Percentiles rank a stretch among this genome's conserved stretches.
These are phyloP conservation scores for Crambe crambe DNA, from an alignment of 37 sponge, comb jelly and placozoan genomes.

Conservation along the genomic window DNA sequence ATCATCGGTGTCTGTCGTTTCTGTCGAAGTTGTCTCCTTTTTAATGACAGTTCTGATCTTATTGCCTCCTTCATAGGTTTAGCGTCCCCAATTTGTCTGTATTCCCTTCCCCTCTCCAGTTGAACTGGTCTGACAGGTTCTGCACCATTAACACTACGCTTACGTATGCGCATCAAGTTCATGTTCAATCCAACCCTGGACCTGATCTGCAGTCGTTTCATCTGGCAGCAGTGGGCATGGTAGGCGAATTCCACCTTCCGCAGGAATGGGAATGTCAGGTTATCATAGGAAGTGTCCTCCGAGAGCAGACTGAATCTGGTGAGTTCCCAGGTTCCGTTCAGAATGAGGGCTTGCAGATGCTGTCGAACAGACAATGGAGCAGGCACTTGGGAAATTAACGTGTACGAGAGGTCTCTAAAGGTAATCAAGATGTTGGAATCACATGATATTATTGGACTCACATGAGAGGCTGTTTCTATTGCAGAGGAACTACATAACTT, in stretches of 20 bases:
- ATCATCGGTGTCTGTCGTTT: not conserved
- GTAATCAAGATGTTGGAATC: not conserved
- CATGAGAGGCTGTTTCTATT: not conserved
- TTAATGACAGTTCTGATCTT: too few species aligned
- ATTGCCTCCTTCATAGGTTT: too few species aligned
- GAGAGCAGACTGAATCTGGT: not conserved
- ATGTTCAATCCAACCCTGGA: too few species aligned
- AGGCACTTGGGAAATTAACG: slow-evolving; percentile 27
- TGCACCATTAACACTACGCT: not conserved
- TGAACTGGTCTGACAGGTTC: not conserved
- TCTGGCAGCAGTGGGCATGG: slow-evolving; percentile 58
- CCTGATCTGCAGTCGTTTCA: not conserved
- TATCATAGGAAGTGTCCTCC: not conserved
- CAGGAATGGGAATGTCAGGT: slow-evolving; percentile 43
- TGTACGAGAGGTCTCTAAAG: slow-evolving; percentile 36
- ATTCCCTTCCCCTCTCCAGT: not conserved
- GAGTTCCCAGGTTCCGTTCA: slow-evolving; percentile 10
- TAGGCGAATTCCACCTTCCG: slow-evolving; percentile 24
- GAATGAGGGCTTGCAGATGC: slow-evolving; percentile 6
- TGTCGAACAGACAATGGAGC: not conserved
- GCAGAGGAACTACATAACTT: not conserved
- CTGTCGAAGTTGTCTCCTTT: too few species aligned
- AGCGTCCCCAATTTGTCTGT: not conserved
- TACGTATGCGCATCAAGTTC: not conserved
- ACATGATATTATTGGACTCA: too few species aligned